A percentile compares a stretch with the other conserved stretches of the same genome.
Conservation (phyloP, 2,888 invertebrate species). For the Hirudinaria manillensis region DNA sequence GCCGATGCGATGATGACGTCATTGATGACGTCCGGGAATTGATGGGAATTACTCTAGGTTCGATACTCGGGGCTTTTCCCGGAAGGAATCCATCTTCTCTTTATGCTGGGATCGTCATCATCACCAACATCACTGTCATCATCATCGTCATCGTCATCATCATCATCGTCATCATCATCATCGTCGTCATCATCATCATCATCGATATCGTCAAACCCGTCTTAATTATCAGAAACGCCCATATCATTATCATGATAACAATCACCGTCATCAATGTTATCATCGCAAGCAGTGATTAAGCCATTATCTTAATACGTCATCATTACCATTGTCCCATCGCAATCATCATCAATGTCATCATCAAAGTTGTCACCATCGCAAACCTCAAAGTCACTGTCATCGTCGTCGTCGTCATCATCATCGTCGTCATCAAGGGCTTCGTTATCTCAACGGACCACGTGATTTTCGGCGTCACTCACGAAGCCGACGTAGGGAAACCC, state of each 20-base stretch:
- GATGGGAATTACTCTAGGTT: too few species aligned
- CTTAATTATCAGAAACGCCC: neutral
- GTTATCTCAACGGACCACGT: neutral
- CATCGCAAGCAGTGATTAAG: neutral
- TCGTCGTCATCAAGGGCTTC: conserved; percentile 20
- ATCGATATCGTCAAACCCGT: neutral
- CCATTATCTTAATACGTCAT: neutral
- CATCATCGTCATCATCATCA: conserved; percentile 1
- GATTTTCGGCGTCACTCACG: neutral
- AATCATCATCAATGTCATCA: conserved; percentile 20
- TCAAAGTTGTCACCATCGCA: neutral
- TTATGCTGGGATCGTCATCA: neutral
- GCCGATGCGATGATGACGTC: too few species aligned
- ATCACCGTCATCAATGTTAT: neutral
- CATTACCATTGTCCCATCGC: conserved; percentile 14
- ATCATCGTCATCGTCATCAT: neutral
- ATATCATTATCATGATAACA: neutral
- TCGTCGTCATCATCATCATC: neutral
- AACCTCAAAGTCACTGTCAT: conserved; percentile 13
- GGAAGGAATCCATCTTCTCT: too few species aligned
- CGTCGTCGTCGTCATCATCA: conserved; percentile 30
- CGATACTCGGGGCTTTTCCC: too few species aligned
- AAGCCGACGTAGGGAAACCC: neutral
- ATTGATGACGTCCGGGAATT: too few species aligned
- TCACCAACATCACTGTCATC: neutral